phyloP scores from a whole-genome alignment of 2,888 invertebrate species.

The Uropetala carovei region DNA sequence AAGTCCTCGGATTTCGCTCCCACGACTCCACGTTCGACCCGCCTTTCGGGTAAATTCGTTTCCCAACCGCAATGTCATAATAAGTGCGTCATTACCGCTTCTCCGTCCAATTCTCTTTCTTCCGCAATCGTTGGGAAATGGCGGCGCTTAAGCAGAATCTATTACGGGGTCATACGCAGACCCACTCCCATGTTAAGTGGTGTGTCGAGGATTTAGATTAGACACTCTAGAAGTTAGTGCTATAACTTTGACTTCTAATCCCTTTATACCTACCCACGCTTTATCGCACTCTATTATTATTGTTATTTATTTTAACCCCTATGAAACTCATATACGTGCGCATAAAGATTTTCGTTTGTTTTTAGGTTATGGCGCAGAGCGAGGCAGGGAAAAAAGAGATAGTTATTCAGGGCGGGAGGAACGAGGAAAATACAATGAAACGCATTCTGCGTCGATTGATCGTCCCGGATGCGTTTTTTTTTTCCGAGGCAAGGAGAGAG shows the following conservation, averaged over 20 bases:
- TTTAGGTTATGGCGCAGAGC: no score
- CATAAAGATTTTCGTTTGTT: no score
- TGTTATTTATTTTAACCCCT: no score
- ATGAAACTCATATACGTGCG: no score
- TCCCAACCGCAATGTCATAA: background rate
- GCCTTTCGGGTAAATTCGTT: background rate
- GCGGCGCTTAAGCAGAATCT: background rate
- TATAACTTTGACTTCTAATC: no score
- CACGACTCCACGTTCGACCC: background rate
- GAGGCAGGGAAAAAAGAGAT: background rate
- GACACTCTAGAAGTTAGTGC: no score
- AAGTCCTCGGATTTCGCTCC: constrained; percentile 36
- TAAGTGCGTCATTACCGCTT: background rate
- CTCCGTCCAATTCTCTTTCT: constrained; percentile 18
- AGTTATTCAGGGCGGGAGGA: no score
- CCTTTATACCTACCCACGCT: no score
- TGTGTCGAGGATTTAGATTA: no score
- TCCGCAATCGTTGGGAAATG: constrained; percentile 49
- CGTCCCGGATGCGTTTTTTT: constrained; percentile 34
- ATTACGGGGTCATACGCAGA: background rate
- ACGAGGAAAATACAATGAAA: constrained; percentile 1
- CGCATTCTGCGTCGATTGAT: constrained; percentile 52
- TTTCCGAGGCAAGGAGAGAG: constrained; percentile 62
- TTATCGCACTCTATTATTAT: no score
- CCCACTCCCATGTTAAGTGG: no score